Evolutionary conservation across 2,113 vertebrate genomes (phyloP), one percentile per base, ranked within the genome.

Genomic region (Psammodynastes pulverulentus): DNA sequence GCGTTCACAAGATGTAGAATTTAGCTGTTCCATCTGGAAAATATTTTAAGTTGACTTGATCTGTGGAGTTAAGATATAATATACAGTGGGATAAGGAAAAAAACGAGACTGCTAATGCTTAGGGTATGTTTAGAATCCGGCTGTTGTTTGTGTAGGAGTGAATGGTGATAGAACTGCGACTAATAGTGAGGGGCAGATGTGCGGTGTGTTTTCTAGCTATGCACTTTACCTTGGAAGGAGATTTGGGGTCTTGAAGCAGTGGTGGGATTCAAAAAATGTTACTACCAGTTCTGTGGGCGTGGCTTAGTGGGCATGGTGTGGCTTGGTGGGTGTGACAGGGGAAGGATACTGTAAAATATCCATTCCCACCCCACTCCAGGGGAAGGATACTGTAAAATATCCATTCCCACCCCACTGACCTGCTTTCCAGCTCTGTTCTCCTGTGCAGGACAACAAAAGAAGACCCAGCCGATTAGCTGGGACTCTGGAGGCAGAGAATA

Each of bases 1-100:
- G 95, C 96, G 96, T 97, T 97, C 92, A 96, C 95, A 90, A 93
- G 95, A 93, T 92, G 96, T 94, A 94, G 93, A 54, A 12, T 95
- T 97, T 94, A 89, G 84, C 94, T 45, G 89, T 58, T 95, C 96
- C 97, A 97, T 98, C 97, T 97, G 97, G 97, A 97, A 97, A 96
- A 94, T 95, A 97, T 98, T 97, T 97, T 91, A 95, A 93, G 92
- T 90, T 94, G 94, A 88, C 96, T 95, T 95, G 95, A 96, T 96
- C 95, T 96, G 91, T 90, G 90, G 96, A 88, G 93, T 96, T 96
- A 95, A 95, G 94, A 95, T 95, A 97, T 96, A 94, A 26, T 94
- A 93, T 94, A 92, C 94, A 95, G 96, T 95, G 93, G 96, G 92
- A 96, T 93, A 92, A 91, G 94, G 24, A 72, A 86, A 93, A 86